Evolutionary conservation across 2,888 invertebrate species (phyloP), one percentile per base, ranked within the genome.

Genomic region (Parnassius mnemosyne): DNA sequence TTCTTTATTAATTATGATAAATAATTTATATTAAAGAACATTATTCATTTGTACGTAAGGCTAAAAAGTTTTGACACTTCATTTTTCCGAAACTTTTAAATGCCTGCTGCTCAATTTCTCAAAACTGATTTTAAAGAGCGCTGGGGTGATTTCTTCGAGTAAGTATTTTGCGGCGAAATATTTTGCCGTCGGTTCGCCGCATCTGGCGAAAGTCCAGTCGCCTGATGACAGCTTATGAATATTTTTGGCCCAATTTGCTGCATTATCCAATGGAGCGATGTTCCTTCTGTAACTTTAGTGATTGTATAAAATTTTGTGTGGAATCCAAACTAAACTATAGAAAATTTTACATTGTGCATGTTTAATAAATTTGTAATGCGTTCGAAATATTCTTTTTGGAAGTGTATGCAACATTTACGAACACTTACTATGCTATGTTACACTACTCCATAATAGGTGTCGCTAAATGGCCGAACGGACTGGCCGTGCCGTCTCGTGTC

Each of bases 191-290:
- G 83, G 86, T 81, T 83, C 77, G 76, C 87, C 87, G 83, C 88
- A 88, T 82, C 89, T 91, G 90, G 90, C 90, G 84, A 72, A 71
- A 81, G 89, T 89, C 90, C 90, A 91, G 90, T 87, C 83, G 85
- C 81, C 76, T 86, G 89, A 89, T 90, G 90, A 89, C 90, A 90
- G 89, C 89, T 89, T 89, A 90, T 90, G 90, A 91, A 91, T 90
- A 89, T 90, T 90, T 89, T 87, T 87, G 88, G 84, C 89, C 82
- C 85, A 88, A 87, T 83, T 82, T 82, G 71, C 78, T 70, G 83
- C 81, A 78, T 85, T 79, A 80, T 80, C 83, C 77, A 81, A 81
- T 80, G 79, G 73, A 77, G 77, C 76, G 77, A 79, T 78, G 76
- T 79, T 82, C 77, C 75, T 79, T 81, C 78, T 85, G 85, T 77